Evolutionary conservation across 2,888 invertebrate genomes (phyloP), one percentile per base, ranked within the genome.

Genomic region (Heterodera filipjevi): DNA sequence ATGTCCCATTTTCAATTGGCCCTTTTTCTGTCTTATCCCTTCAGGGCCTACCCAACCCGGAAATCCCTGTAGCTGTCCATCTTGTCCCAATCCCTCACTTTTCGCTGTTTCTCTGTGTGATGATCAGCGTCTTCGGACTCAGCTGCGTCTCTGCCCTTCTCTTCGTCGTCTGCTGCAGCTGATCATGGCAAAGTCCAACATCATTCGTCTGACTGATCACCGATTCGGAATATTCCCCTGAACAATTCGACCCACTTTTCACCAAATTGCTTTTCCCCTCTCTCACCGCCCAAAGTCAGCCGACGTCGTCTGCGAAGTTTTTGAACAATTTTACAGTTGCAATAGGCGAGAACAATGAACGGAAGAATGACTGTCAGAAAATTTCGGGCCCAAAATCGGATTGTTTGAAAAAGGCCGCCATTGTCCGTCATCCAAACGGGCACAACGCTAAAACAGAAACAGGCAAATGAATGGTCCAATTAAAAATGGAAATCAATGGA

Each of bases 321-420:
- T 53, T 77, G 46, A 5, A 85, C 84, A 66, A 85, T 86, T 66
- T 82, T 78, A 27, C 70, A 72, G 76, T 86, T 86, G 68, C 84
- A 86, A 76, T 81, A 85, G 39, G 84, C 76, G 32, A 86, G 77
- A 10, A 85, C 53, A 35, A 87, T 39, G 73, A 86, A 87, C 8
- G 86, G 86, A 8, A 85, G 46, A 64, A 86, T 81, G 5, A 86
- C 82, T 8, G 86, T 86, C 73, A 81, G 77, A 53, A 79, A 39
- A 44, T 84, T 84, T 16, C 84, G 81, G 44, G 76, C 66, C 82
- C 83, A 82, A 64, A 84, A 84, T 8, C 84, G 77, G 53, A 74
- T 64, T 16, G 59, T 39, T 8, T 80, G 79, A 33, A 70, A 64
- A 64, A 53, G 66, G 14, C 68, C 33, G n/a, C 39, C n/a, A 27